Evolutionary conservation across 1,140 invertebrate genomes (phyloP), one percentile per base, ranked within the genome.

Genomic region (Teleopsis dalmanni): DNA sequence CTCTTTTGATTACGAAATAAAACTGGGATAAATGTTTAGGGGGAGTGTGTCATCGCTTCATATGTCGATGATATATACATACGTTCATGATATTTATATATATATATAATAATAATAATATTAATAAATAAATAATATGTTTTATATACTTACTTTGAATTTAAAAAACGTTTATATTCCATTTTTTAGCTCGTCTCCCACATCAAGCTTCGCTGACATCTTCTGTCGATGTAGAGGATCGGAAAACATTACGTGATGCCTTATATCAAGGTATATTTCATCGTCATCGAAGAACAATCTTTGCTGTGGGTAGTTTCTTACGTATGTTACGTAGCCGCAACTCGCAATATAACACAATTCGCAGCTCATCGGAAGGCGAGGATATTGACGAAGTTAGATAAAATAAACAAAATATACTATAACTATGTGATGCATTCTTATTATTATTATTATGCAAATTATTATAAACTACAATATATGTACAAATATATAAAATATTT

Each of bases 191-290:
- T 50, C 64, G 64, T 40, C 55, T 71, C 53, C 57, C 63, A 18
- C 67, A 71, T 62, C 68, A 71, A 57, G 62, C 65, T 56, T 71
- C 68, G 45, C 48, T 70, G 44, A 67, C 67, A 50, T 66, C 68
- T 40, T 66, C 65, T 43, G 65, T 71, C 45, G 68, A 71, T 46
- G 60, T 70, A 38, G 68, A 71, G 51, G 68, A 71, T 58, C 57
- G 68, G 21, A 71, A 71, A 58, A 69, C 65, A 26, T 72, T 87
- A 44, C 73, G 84, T 51, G 84, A 87, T 59, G 84, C 84, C 48
- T 71, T 88, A 49, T 88, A 88, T 61, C 82, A 86, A 64, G 85
- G 85, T 58, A 88, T 88, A 54, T 85, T 88, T 68, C 80, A 85
- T 72, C 78, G 83, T 52, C 84, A 87, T 71, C 77, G 84, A 43